Conservation (phyloP, 2,888 invertebrate species). For the Dolomedes plantarius region DNA sequence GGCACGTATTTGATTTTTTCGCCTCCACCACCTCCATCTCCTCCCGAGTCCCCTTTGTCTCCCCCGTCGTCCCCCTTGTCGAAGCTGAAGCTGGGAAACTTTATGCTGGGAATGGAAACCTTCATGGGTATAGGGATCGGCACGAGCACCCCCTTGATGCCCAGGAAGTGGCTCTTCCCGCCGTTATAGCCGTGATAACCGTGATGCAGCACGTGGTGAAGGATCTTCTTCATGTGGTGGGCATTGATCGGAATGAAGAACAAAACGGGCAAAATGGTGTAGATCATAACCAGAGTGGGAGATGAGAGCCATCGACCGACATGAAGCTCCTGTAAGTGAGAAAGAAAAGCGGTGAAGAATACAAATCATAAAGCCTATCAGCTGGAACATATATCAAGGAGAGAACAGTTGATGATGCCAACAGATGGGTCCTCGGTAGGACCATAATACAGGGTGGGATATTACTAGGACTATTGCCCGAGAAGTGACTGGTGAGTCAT, state of each 20-base stretch:
- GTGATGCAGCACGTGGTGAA: conserved; percentile 27
- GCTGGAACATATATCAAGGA: too few species aligned
- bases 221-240: conserved; percentile 24
- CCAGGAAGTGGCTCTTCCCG: conserved; percentile 41
- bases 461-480: too few species aligned
- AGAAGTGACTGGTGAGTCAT: too few species aligned
- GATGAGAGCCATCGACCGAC: neutral
- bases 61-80: conserved; percentile 24
- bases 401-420: too few species aligned
- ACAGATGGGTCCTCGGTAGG: too few species aligned
- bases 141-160: conserved; percentile 52
- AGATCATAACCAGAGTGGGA: neutral
- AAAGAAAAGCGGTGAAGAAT: too few species aligned
- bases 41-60: conserved; percentile 32
- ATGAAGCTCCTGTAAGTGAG: neutral
- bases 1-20: conserved; percentile 51
- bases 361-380: too few species aligned
- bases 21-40: conserved; percentile 9
- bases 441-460: too few species aligned
- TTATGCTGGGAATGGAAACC: conserved; percentile 38
- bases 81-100: conserved; percentile 32
- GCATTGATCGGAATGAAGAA: neutral
- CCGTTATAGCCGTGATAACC: neutral
- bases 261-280: neutral
- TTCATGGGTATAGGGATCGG: conserved; percentile 64